phyloP scores from a whole-genome alignment of 37 sponge, comb jelly and placozoan genomes.

The Axinella damicornis region DNA sequence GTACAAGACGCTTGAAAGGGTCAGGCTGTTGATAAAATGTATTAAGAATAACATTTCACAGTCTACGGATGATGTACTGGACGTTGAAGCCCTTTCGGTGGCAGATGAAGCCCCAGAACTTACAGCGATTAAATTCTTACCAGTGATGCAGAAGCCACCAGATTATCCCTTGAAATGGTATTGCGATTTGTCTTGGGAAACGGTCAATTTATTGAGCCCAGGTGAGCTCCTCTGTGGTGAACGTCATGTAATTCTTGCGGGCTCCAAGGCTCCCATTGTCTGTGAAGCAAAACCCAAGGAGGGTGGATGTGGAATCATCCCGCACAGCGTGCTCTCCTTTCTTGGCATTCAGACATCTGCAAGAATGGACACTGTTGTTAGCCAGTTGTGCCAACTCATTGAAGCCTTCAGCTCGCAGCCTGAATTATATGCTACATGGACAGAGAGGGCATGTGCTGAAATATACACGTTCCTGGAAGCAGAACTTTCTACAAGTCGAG shows the following conservation, averaged over 20 bases:
- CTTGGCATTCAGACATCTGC: conserved; percentile 21
- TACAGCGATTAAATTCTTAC: conserved; percentile 40
- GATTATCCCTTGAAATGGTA: conserved; percentile 39
- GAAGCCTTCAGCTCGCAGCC: not conserved
- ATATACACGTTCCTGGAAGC: conserved; percentile 26
- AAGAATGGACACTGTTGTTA: not conserved
- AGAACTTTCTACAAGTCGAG: not conserved
- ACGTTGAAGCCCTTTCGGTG: conserved; percentile 1
- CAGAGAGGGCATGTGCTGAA: not conserved
- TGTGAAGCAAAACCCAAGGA: not conserved
- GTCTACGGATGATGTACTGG: not conserved
- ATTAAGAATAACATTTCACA: not conserved
- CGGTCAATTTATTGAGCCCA: not conserved
- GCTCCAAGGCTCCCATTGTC: conserved; percentile 1
- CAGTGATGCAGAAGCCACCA: conserved; percentile 50
- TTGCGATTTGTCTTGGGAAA: conserved; percentile 2
- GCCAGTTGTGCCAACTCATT: conserved; percentile 14
- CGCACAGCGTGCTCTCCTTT: not conserved
- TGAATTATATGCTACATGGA: not conserved
- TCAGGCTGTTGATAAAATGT: conserved; percentile 8
- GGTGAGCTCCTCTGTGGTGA: not conserved
- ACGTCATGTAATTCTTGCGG: not conserved
- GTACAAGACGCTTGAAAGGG: conserved; percentile 18
- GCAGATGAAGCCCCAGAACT: not conserved
- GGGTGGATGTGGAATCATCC: conserved; percentile 1